Evolutionary conservation across 2,888 invertebrate species (phyloP), one percentile per base, ranked within the genome.

Genomic region (Volucella zonaria): DNA sequence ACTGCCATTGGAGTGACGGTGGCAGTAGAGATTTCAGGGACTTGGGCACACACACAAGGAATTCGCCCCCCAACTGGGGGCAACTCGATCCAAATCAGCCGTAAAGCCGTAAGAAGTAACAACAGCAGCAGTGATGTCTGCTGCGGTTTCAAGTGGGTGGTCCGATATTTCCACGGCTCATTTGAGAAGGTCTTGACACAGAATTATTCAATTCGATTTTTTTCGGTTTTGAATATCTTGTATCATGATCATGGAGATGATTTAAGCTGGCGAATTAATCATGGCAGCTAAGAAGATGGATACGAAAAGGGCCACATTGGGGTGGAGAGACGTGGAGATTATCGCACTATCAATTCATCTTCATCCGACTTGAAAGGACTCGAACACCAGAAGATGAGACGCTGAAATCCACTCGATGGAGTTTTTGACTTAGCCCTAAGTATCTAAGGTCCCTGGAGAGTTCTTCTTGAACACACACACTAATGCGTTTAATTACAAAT

Each of bases 111-210:
- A 31, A 74, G 68, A 85, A 77, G 81, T 76, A 85, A 81, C 61
- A 77, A 77, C 83, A 80, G 75, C 80, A 83, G 66, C 76, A 80
- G 45, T 73, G 80, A 62, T 76, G 80, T 77, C 76, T 82, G 71
- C 67, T 73, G 85, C 77, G 73, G 68, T 59, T 73, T 85, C 81
- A 73, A 85, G 85, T 85, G 85, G 85, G 85, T 85, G 85, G 85
- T 85, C 85, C 81, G 81, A 85, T 81, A 85, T 81, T 85, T 85
- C 85, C 85, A 85, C 85, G 85, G 73, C 85, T 85, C 85, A 85
- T 85, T 85, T 85, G 85, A 81, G 81, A 64, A 81, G 81, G 81
- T 81, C 85, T 85, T 85, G 85, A 85, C 85, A 81, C 81, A 81
- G 73, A 81, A 85, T 81, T 85, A 85, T 85, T 81, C 77, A 81